Evolutionary conservation across 2,113 vertebrate species (phyloP).

Genomic region (Marmota monax): DNA sequence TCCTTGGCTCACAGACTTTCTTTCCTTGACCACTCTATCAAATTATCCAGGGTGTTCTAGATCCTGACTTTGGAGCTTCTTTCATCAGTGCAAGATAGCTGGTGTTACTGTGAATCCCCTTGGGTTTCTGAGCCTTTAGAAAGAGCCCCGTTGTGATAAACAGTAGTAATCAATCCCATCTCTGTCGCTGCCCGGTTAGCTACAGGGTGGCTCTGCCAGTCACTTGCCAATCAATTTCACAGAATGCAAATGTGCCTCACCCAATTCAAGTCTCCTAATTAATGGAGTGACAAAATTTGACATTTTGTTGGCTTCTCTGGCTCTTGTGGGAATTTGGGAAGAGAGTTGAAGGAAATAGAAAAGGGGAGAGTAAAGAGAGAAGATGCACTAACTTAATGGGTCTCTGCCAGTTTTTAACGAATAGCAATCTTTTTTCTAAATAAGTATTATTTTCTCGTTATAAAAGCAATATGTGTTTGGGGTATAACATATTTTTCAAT

Average conservation of each 20-base stretch:
- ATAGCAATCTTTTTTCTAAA: conserved; percentile 23
- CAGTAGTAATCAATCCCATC: conserved; percentile 56
- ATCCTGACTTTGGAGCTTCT: background rate
- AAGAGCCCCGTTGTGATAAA: conserved; percentile 52
- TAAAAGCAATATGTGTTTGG: conserved; percentile 5
- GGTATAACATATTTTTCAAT: conserved; percentile 18
- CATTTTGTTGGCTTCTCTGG: conserved; percentile 76
- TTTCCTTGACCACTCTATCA: background rate
- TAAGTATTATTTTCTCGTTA: conserved; percentile 37
- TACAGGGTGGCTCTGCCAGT: conserved; percentile 78
- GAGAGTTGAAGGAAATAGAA: conserved; percentile 39
- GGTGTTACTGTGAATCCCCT: background rate
- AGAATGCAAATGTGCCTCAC: conserved; percentile 72
- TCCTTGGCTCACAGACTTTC: background rate
- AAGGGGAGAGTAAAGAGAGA: background rate
- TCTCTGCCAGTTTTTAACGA: conserved; percentile 28
- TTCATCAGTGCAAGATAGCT: background rate
- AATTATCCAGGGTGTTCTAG: background rate
- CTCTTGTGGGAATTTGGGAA: conserved; percentile 66
- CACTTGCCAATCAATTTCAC: conserved; percentile 81
- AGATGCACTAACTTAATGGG: background rate
- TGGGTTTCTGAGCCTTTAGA: conserved; percentile 3
- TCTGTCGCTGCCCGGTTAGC: conserved; percentile 74
- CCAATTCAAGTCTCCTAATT: conserved; percentile 80
- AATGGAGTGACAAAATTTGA: conserved; percentile 82